A percentile compares a stretch with the other conserved stretches of the same genome.
These are phyloP conservation scores for Octodonta nipae DNA, from an alignment of 2,888 invertebrate species.

Conservation along the genomic window DNA sequence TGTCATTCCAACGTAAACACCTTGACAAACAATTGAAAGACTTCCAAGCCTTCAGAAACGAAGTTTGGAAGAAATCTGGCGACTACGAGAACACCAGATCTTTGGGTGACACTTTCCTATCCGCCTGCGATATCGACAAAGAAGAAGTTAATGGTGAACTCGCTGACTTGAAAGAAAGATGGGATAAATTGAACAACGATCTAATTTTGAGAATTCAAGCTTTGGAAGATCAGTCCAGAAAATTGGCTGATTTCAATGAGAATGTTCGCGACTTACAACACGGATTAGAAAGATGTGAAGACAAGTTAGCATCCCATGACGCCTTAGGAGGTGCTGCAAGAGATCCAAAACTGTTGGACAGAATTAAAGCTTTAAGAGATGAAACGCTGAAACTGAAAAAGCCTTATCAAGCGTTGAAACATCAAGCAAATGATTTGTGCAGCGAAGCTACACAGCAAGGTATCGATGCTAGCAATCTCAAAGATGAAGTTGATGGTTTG, in stretches of 20 bases:
- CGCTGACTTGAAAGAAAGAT: slow-evolving; percentile 67
- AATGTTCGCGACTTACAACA: slow-evolving; percentile 73
- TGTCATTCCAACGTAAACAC: slow-evolving; percentile 70
- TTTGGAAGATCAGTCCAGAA: slow-evolving; percentile 69
- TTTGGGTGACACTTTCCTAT: slow-evolving; percentile 76
- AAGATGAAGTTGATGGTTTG: slow-evolving; percentile 64
- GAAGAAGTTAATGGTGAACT: slow-evolving; percentile 76
- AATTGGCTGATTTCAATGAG: slow-evolving; percentile 73
- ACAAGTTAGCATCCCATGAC: slow-evolving; percentile 64
- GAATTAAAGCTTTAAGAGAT: slow-evolving; percentile 69
- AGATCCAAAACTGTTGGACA: slow-evolving; percentile 72
- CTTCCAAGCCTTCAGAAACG: slow-evolving; percentile 77
- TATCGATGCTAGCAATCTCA: slow-evolving; percentile 61
- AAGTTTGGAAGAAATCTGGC: slow-evolving; percentile 84
- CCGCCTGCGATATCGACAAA: slow-evolving; percentile 80
- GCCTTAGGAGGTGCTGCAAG: slow-evolving; percentile 58
- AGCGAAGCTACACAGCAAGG: slow-evolving; percentile 63
- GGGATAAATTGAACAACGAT: slow-evolving; percentile 83
- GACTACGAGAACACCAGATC: slow-evolving; percentile 83
- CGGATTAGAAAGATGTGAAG: slow-evolving; percentile 76
- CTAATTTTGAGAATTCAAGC: slow-evolving; percentile 63
- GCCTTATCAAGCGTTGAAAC: slow-evolving; percentile 44
- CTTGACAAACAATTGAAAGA: slow-evolving; percentile 80
- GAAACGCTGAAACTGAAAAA: slow-evolving; percentile 67
- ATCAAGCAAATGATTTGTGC: slow-evolving; percentile 63